Evolutionary conservation across 2,113 vertebrate genomes (phyloP).

Genomic region (Perca schrenkii): DNA sequence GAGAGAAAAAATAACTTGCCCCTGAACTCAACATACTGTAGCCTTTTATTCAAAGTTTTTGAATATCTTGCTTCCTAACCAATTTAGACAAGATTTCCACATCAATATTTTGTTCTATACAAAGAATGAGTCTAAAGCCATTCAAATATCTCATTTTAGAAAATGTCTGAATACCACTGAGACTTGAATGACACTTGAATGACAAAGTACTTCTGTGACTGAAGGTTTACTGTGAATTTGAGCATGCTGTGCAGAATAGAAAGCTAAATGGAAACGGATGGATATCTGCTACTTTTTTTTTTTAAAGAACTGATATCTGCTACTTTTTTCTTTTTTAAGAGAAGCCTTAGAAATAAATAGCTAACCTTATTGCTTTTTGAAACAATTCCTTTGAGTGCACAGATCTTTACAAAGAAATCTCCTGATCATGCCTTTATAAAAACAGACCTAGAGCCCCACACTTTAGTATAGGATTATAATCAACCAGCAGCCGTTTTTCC

Average conservation of each 20-base stretch:
- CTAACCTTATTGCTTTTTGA: conserved; percentile 51
- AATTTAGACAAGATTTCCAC: conserved; percentile 33
- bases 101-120: conserved; percentile 48
- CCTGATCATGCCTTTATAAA: conserved; percentile 55
- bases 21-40: conserved; percentile 31
- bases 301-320: too few relatives aligned
- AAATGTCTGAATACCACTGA: conserved; percentile 54
- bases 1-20: conserved; percentile 5
- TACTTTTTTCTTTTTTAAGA: conserved; percentile 48
- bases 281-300: conserved; percentile 57
- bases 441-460: conserved; percentile 40
- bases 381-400: conserved; percentile 40
- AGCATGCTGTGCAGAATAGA: conserved; percentile 68
- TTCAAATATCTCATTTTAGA: conserved; percentile 54
- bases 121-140: conserved; percentile 65
- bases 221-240: conserved; percentile 78
- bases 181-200: conserved; percentile 79
- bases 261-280: conserved; percentile 51
- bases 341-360: conserved; percentile 74
- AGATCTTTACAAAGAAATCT: conserved; percentile 49
- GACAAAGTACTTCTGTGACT: conserved; percentile 70
- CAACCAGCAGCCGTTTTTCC: conserved; percentile 56
- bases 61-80: conserved; percentile 51
- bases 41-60: conserved; percentile 56
- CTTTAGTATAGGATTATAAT: conserved; percentile 46